Evolutionary conservation across 2,113 vertebrate species (phyloP).

Genomic region (Chionis minor): DNA sequence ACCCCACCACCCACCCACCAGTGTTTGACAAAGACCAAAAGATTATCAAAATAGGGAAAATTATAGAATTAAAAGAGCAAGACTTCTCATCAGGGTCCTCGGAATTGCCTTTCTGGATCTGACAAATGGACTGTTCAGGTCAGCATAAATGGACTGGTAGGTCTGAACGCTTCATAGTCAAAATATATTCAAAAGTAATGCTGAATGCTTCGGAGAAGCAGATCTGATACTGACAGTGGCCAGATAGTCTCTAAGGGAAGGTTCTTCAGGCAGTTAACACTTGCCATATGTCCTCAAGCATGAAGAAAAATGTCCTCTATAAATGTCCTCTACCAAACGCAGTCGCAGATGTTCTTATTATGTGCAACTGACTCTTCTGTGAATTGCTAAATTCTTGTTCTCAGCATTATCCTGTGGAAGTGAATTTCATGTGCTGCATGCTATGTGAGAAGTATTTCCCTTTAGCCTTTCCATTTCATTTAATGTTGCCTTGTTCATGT

Average conservation of each 20-base stretch:
- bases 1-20: background rate
- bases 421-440: background rate
- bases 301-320: background rate
- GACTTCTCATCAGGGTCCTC: background rate
- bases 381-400: background rate
- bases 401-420: background rate
- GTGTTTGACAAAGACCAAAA: background rate
- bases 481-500: background rate
- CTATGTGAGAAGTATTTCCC: background rate
- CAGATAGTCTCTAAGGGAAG: background rate
- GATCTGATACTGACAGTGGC: background rate
- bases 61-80: background rate
- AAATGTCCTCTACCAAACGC: background rate
- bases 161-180: background rate
- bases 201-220: background rate
- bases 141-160: background rate
- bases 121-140: background rate
- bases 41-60: background rate
- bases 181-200: background rate
- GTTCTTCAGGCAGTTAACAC: background rate
- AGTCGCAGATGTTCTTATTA: background rate
- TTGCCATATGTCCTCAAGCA: background rate
- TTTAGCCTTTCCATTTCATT: slow-evolving; percentile 32
- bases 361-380: background rate
- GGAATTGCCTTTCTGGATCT: background rate